These are phyloP conservation scores for Andrena chrysosceles DNA, from an alignment of 2,888 invertebrate species.

Conservation along the genomic window DNA sequence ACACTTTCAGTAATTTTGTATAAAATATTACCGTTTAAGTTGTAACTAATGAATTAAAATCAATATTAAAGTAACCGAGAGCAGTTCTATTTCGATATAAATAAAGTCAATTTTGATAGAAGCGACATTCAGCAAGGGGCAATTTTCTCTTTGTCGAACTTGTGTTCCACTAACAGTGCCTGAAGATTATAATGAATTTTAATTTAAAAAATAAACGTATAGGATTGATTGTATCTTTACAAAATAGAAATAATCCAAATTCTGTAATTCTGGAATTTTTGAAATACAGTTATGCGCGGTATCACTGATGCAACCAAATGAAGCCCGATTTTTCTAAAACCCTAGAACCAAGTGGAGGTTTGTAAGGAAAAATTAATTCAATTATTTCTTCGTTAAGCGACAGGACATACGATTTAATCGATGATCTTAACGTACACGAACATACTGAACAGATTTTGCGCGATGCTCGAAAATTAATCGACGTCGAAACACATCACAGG, in stretches of 20 bases:
- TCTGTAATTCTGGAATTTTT: not conserved
- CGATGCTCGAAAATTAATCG: slow-evolving; percentile 32
- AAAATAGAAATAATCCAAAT: not conserved
- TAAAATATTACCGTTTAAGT: not conserved
- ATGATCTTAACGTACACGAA: slow-evolving; percentile 20
- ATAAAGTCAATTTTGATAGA: not conserved
- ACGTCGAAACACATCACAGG: slow-evolving; percentile 17
- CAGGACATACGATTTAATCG: not conserved
- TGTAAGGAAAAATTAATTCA: not conserved
- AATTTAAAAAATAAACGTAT: too few relatives aligned
- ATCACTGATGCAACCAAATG: not conserved
- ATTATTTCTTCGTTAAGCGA: not conserved
- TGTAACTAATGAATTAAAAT: not conserved
- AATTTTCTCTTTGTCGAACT: not conserved
- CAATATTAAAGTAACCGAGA: not conserved
- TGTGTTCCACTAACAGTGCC: too few relatives aligned
- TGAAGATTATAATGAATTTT: too few relatives aligned
- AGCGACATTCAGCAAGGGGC: not conserved
- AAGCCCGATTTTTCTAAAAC: not conserved
- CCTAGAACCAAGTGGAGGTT: not conserved
- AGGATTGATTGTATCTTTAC: not conserved
- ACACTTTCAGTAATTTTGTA: not conserved
- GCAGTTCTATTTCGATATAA: not conserved
- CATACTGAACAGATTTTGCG: slow-evolving; percentile 40
- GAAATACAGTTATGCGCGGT: not conserved